Evolutionary conservation across 2,888 invertebrate species (phyloP), one percentile per base, ranked within the genome.

Genomic region (Colletes collaris): DNA sequence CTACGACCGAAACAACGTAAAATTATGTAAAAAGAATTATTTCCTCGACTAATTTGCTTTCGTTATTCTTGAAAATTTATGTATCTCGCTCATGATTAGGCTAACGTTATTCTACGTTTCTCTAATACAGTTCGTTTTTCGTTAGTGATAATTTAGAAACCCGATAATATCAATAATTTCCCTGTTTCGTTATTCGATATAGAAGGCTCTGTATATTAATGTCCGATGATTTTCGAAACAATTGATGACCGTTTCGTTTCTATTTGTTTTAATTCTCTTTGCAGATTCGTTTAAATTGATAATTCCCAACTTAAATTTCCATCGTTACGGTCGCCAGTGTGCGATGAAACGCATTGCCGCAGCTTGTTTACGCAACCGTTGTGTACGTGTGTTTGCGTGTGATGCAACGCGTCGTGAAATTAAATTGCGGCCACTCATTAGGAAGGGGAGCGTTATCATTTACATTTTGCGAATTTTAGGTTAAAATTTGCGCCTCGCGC

Each of bases 371-470:
- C 37, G 65, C 59, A 16, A n/a, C 8, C 2, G 35, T 50, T 40
- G 56, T 59, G 75, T 64, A 27, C 27, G 27, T 27, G 27, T 27
- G 27, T 27, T 27, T 27, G 27, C 27, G 27, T 27, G 56, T 56
- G 63, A 75, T 46, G 75, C 66, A 49, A 62, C 76, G 55, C 60
- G 65, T 49, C 11, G 75, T 37, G 59, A 62, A 76, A 76, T 76
- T 59, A 66, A 76, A 76, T 75, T 74, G 65, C 65, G 60, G 74
- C 53, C 53, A 75, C 76, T 75, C 76, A 75, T 76, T 76, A 66
- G 55, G 60, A 55, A 44, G 44, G 40, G 74, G 27, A 55, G 49
- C 75, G 75, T 75, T 66, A 76, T 60, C 60, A 76, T 76, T 66
- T 56, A 66, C 59, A 60, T 76, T 60, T 55, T 62, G 76, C 27